Percentiles rank a stretch among this genome's conserved stretches.
phyloP scores from a whole-genome alignment of 2,888 invertebrate genomes.

The Hanleya hanleyi region DNA sequence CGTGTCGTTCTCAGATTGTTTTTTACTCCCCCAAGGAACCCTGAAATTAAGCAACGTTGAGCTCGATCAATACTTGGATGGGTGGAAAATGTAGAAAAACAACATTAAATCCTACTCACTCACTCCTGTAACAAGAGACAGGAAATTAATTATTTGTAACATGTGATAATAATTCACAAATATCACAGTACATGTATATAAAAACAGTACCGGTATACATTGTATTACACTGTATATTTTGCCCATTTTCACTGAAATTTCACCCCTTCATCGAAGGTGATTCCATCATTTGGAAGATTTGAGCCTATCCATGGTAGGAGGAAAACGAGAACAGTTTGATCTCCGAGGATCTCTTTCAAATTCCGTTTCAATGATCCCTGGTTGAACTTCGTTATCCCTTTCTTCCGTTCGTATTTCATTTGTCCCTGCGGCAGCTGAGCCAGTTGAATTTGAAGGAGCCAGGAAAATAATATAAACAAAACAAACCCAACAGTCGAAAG shows the following conservation, averaged over 20 bases:
- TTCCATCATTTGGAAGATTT: conserved; percentile 82
- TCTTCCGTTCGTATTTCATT: conserved; percentile 83
- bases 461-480: conserved; percentile 75
- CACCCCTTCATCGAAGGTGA: not conserved
- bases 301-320: conserved; percentile 87
- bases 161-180: too few species aligned
- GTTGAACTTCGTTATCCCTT: conserved; percentile 79
- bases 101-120: too few species aligned
- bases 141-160: too few species aligned
- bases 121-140: too few species aligned
- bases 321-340: conserved; percentile 85
- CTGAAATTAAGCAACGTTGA: too few species aligned
- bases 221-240: too few species aligned
- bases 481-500: conserved; percentile 57
- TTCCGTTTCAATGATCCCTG: conserved; percentile 81
- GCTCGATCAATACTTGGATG: too few species aligned
- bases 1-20: too few species aligned
- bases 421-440: conserved; percentile 82
- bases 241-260: conserved; percentile 1
- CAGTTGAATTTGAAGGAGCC: conserved; percentile 75
- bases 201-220: too few species aligned
- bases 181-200: too few species aligned
- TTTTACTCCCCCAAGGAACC: too few species aligned
- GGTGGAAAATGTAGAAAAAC: too few species aligned
- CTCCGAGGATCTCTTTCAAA: conserved; percentile 84